A percentile compares a stretch with the other conserved stretches of the same genome.
These are phyloP conservation scores for Anadara kagoshimensis DNA, from an alignment of 1,140 invertebrate species.

Conservation along the genomic window DNA sequence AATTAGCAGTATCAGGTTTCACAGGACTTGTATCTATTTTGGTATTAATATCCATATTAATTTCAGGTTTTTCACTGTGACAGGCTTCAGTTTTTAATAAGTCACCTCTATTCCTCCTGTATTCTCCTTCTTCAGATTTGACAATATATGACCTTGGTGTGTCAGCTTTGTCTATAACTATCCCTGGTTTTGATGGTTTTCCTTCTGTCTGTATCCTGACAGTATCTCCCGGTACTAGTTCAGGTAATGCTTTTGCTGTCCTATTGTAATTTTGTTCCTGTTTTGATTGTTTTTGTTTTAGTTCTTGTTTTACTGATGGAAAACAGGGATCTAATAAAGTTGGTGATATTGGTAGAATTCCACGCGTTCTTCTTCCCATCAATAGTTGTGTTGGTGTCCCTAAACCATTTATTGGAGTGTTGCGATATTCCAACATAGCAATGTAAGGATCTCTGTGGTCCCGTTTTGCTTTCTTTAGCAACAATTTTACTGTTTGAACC, in stretches of 20 bases:
- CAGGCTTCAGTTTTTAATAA: background rate
- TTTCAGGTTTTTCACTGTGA: no score
- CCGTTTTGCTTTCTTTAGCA: slow-evolving; percentile 31
- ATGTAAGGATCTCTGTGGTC: slow-evolving; percentile 31
- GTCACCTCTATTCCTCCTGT: slow-evolving; percentile 19
- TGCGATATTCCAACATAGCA: slow-evolving; percentile 38
- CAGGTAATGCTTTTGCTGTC: slow-evolving; percentile 6
- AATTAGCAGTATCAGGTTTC: no score
- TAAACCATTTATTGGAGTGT: slow-evolving; percentile 27
- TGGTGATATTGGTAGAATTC: slow-evolving; percentile 8
- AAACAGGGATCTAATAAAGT: background rate
- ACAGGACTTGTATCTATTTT: no score
- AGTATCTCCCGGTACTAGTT: background rate
- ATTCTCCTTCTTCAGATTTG: background rate
- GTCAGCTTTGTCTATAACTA: background rate
- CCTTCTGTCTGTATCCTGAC: slow-evolving; percentile 8
- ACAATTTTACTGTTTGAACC: slow-evolving; percentile 45
- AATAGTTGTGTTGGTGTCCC: slow-evolving; percentile 36
- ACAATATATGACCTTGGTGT: slow-evolving; percentile 16
- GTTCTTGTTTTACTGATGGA: background rate
- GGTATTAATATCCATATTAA: no score
- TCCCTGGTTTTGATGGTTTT: slow-evolving; percentile 12
- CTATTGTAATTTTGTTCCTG: slow-evolving; percentile 15
- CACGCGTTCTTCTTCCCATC: slow-evolving; percentile 27
- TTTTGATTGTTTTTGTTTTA: slow-evolving; percentile 1